Base-by-base conservation (phyloP, 2,113 vertebrate species). In the Elgaria multicarinata region DNA sequence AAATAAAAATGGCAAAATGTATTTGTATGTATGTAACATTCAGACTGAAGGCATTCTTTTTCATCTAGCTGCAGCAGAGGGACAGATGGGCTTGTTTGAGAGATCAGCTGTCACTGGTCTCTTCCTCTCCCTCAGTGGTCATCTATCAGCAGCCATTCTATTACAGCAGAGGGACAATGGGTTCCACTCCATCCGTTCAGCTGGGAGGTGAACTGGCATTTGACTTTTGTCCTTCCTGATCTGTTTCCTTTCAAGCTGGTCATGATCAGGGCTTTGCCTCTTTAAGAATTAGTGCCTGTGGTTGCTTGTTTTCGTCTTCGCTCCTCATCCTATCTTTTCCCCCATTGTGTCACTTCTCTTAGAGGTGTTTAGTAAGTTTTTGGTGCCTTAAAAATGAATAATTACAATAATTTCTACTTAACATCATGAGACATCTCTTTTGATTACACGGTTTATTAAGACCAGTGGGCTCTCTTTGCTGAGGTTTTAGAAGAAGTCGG, bases 381-480 rank as follows among this genome's bases (percentile, higher is more conserved):
- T 31, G 36, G 75, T 24, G 9, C 10, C 3, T 46, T 46, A 28
- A 28, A 46, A 31, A 77, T 46, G 4, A 77, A 50, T 53, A 53
- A 53, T 5, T 16, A 44, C 2, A 14, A 7, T 62, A 20, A 62
- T 62, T 78, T 78, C 76, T 82, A 55, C 2, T 36, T 8, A 24
- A n/a, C 78, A 22, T 80, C 78, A 22, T 53, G 18, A 58, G 33
- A 36, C 33, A 36, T 55, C 6, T 22, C 16, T 55, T 36, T 50
- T 67, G 88, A 84, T 33, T 13, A 24, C 67, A 33, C 18, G 10
- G 86, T 31, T 50, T 22, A 85, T 24, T 87, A 16, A 44, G 36
- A 89, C 7, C 42, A 64, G 33, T 46, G 42, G 89, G 67, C 46
- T 79, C 87, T 91, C 44, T 89, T 87, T 83, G 78, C 12, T 78